phyloP scores from a whole-genome alignment of 2,113 vertebrate species.

The Mesoclemmys tuberculata region DNA sequence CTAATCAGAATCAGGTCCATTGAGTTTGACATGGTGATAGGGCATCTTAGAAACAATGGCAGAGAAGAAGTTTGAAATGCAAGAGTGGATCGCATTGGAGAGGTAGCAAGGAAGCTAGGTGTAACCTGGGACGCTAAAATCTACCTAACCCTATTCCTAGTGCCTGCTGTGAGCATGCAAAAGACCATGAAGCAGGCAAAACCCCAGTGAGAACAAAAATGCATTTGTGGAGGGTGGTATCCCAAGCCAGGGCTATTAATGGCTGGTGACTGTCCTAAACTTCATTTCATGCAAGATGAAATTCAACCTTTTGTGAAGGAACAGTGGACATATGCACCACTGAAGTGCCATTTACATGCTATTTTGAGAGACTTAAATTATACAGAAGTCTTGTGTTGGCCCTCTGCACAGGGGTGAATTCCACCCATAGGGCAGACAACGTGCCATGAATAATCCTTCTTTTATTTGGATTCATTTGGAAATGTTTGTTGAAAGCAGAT shows the following conservation, averaged over 20 bases:
- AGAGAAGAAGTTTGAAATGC: rapidly evolving
- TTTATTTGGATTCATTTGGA: not conserved
- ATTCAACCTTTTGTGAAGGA: not conserved
- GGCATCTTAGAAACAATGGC: not conserved
- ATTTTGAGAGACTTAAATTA: not conserved
- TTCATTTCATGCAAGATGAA: not conserved
- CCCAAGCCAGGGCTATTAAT: not conserved
- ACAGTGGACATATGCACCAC: rapidly evolving
- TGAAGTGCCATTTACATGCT: not conserved
- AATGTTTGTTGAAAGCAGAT: not conserved
- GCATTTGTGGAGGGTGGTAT: not conserved
- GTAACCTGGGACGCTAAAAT: too few relatives aligned
- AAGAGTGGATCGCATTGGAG: not conserved
- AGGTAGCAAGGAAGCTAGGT: not conserved
- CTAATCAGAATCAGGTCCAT: not conserved
- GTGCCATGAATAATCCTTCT: not conserved
- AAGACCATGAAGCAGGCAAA: not conserved
- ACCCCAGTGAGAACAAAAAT: not conserved
- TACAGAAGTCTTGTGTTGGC: not conserved
- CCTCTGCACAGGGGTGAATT: not conserved
- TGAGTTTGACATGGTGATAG: not conserved
- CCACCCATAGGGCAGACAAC: not conserved
- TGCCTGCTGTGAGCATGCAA: not conserved
- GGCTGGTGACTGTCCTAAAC: not conserved
- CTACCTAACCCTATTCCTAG: not conserved